Percentiles rank a stretch among this genome's conserved stretches.
Evolutionary conservation across 2,888 invertebrate species (phyloP).

Genomic region (Gastracanthus pulcherrimus): DNA sequence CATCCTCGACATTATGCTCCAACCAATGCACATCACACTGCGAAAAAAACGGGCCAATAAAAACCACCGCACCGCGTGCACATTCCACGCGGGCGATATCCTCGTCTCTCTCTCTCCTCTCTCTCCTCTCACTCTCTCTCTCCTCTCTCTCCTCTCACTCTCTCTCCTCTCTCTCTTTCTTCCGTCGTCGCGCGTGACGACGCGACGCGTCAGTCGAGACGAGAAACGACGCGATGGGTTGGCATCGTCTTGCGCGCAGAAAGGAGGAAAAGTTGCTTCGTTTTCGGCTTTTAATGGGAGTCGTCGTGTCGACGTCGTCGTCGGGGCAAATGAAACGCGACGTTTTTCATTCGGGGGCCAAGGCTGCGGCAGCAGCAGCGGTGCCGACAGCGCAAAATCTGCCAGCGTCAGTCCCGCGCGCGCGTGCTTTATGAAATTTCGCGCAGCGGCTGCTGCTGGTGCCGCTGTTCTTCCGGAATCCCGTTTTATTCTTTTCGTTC

Average conservation of each 20-base stretch:
- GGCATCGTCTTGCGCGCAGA: not conserved
- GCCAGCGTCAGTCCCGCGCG: conserved; percentile 44
- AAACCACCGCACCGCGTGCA: too few relatives aligned
- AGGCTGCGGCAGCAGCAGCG: conserved; percentile 20
- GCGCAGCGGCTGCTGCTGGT: not conserved
- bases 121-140: too few relatives aligned
- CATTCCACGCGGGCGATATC: too few relatives aligned
- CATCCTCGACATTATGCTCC: too few relatives aligned
- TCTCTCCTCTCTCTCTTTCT: not conserved
- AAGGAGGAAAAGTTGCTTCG: conserved; percentile 5
- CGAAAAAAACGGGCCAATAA: too few relatives aligned
- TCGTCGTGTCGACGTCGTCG: conserved; percentile 13
- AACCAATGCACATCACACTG: too few relatives aligned
- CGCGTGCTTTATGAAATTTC: conserved; percentile 39
- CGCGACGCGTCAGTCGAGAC: too few relatives aligned
- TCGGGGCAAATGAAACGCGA: conserved; percentile 24
- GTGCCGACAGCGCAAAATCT: conserved; percentile 40
- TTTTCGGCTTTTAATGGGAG: conserved; percentile 38
- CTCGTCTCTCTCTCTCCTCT: too few relatives aligned
- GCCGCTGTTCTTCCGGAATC: conserved; percentile 16
- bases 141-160: too few relatives aligned
- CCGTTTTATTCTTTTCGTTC: conserved; percentile 29
- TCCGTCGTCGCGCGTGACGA: too few relatives aligned
- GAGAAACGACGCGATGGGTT: not conserved
- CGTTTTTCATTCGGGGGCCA: conserved; percentile 33